Evolutionary conservation across 2,797 vertebrate genomes (phyloP), one percentile per base, ranked within the genome.

Genomic region (Gymnothorax javanicus): DNA sequence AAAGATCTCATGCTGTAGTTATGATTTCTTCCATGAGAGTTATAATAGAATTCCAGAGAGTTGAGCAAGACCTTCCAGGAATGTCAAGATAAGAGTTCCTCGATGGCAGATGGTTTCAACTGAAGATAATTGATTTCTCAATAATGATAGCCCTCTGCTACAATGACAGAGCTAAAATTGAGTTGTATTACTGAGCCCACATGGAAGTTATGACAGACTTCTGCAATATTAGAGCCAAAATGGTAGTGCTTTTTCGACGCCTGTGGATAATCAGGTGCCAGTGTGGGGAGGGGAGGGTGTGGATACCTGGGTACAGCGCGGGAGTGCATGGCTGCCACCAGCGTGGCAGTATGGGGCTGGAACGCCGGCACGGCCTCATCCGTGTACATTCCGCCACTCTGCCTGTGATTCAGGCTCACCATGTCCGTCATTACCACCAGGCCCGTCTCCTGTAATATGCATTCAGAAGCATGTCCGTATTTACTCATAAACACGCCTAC

Each of bases 381-480:
- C 0, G 97, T 98, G 95, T 98, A 98, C 95, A 98, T 97, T 87
- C 97, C 95, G 50, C 97, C 97, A 0, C 96, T 97, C 92, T 98
- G 97, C 71, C 97, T 94, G 93, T 99, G 97, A 94, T 97, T 98
- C 86, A 99, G 94, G 91, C 97, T 97, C 92, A 99, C 97, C 87
- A 96, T 91, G 87, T 98, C 97, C 0, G 98, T 98, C 98, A 98
- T 99, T 84, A 98, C 98, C 77, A 98, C 96, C 91, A 98, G 93
- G 85, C 98, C 98, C 0, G 97, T 97, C 93, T 99, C 98, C 98
- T 99, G 91, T 89, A 27, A 91, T 81, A 89, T 91, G 90, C 87
- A 93, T 84, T 87, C 13, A 27, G 27, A 85, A 43, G 89, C 85
- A 52, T 75, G 84, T 88, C 89, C 91, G 91, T 87, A 93, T 84